Evolutionary conservation across 2,888 invertebrate genomes (phyloP).

Genomic region (Anoncus sp.): DNA sequence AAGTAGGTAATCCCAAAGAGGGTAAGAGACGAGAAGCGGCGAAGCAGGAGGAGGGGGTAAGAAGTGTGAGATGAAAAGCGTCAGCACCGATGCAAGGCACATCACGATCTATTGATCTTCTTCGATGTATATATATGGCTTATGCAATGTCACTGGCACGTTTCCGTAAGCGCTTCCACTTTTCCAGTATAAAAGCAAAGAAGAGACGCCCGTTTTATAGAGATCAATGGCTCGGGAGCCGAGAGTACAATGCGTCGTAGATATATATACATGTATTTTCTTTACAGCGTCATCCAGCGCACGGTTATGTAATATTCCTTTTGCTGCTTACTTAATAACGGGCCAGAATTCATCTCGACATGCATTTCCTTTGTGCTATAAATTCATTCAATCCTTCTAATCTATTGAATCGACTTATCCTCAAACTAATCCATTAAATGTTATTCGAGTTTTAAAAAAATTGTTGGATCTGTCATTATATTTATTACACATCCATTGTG

Average conservation of each 20-base stretch:
- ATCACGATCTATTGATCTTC: slow-evolving; percentile 59
- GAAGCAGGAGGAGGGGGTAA: not conserved
- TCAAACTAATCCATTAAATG: too few species aligned
- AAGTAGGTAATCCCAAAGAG: slow-evolving; percentile 36
- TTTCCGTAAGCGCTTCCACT: slow-evolving; percentile 24
- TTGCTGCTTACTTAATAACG: too few species aligned
- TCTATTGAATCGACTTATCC: too few species aligned
- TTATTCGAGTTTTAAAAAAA: too few species aligned
- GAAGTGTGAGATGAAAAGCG: slow-evolving; percentile 7
- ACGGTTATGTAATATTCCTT: too few species aligned
- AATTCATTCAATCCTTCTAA: too few species aligned
- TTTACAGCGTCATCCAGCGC: too few species aligned
- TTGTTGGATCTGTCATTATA: too few species aligned
- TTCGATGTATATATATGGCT: slow-evolving; percentile 38
- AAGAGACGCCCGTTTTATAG: slow-evolving; percentile 5
- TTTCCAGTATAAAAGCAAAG: slow-evolving; percentile 11
- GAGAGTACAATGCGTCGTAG: not conserved
- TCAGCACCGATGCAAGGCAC: slow-evolving; percentile 24
- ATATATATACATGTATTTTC: not conserved
- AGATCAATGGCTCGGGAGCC: not conserved
- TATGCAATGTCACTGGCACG: slow-evolving; percentile 35
- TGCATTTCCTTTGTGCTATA: too few species aligned
- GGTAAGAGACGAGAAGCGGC: slow-evolving; percentile 8
- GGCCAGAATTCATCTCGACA: too few species aligned
- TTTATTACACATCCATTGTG: not conserved